A percentile compares a stretch with the other conserved stretches of the same genome.
Evolutionary conservation across 2,797 vertebrate genomes (phyloP).

Genomic region (Hylomyscus alleni): DNA sequence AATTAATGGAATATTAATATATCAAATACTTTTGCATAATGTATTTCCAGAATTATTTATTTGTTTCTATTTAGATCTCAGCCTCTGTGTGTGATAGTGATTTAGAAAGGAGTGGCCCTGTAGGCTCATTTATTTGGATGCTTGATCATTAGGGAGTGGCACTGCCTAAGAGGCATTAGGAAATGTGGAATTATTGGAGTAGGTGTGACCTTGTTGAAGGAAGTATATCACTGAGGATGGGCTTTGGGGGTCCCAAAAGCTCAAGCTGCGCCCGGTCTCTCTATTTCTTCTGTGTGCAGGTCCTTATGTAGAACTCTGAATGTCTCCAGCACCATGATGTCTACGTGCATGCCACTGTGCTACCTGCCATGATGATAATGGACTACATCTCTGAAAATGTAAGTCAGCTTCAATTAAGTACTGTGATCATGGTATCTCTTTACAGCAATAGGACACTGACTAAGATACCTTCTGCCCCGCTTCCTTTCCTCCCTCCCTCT

Average conservation of each 20-base stretch:
- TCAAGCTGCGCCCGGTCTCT: neutral
- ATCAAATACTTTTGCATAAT: slow-evolving; percentile 42
- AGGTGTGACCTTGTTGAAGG: neutral
- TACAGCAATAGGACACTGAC: neutral
- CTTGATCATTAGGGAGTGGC: neutral
- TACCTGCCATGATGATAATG: neutral
- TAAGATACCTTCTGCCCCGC: too few relatives aligned
- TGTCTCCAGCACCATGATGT: neutral
- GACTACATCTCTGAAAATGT: neutral
- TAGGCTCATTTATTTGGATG: neutral
- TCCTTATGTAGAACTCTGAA: neutral
- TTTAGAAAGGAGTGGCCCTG: neutral
- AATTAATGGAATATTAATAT: slow-evolving; percentile 65
- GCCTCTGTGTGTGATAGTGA: neutral
- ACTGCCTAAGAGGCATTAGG: neutral
- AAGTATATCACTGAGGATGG: neutral
- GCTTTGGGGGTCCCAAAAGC: neutral
- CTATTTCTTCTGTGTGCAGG: neutral
- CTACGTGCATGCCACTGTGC: fast-evolving
- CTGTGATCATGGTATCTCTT: neutral
- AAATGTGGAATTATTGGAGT: neutral
- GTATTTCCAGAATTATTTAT: slow-evolving; percentile 59
- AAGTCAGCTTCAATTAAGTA: neutral
- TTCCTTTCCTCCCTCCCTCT: neutral
- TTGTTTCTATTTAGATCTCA: slow-evolving; percentile 4